Base-by-base conservation (phyloP, 37 sponge, comb jelly and placozoan species). In the Ephydatia muelleri region DNA sequence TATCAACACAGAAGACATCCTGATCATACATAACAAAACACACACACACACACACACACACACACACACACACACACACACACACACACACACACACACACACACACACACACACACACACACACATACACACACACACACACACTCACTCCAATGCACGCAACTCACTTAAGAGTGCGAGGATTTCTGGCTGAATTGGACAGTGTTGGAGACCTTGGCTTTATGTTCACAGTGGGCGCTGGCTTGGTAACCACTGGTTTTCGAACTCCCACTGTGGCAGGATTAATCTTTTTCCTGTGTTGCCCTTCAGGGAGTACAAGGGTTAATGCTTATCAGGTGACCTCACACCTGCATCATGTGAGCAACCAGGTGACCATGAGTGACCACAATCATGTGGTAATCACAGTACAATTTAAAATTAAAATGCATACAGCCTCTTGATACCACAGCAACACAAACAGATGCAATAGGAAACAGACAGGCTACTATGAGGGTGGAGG, bases 1-100 rank as follows among this genome's bases (percentile, higher is more conserved):
- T 43, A 43, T 43, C 47, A 43, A 43, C 6, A 43, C 4, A 8
- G 47, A 8, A 43, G 47, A 4, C 8, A 43, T 43, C 47, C 8
- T 43, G 47, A 8, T 8, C 31, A 35, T 25, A 28, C 30, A 34
- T 72, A 3, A 19, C 13, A 3, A 35, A 34, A 27, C 30, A 35
- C 27, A 26, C 30, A 29, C 70, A 68, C 30, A 68, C 30, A 68
- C 27, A 29, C 70, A 30, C 30, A 30, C 29, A 29, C 30, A 30
- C 29, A 29, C 27, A 29, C 70, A 68, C 70, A 68, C 70, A 68
- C 70, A 68, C 70, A 68, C 29, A 68, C 70, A 68, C 70, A 68
- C 29, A 26, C 70, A 68, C 70, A 29, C 70, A 68, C 70, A 29
- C 70, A 68, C 70, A 68, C 70, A 68, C 13, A 11, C 70, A 68